Base-by-base conservation (phyloP, 2,888 invertebrate genomes). In the Leistus spinibarbis region DNA sequence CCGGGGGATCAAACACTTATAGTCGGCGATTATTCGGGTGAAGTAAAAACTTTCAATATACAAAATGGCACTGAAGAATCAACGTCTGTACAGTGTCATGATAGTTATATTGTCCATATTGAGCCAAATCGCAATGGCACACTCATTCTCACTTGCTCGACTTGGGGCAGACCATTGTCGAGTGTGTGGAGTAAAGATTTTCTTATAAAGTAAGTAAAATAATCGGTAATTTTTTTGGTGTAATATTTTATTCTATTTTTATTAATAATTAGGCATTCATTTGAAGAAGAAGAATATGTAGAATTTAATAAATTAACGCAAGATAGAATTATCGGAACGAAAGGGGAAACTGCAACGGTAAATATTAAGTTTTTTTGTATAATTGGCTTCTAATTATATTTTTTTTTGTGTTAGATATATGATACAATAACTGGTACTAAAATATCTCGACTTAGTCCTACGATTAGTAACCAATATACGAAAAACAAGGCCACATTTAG, bases 401-500 rank as follows among this genome's bases (percentile, higher is more conserved):
- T 64, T 24, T 77, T 79, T 77, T 77, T 78, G 70, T 82, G 83
- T n/a, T 81, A 92, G 88, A 91, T 99, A 69, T 98, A 95, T 85
- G 99, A 99, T 86, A 91, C 96, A 16, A 88, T 90, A 77, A 96
- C 96, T 0, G 95, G 95, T 1, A 87, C 90, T 72, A 88, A 91
- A 78, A 84, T 98, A 57, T 87, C 91, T 78, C 91, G 92, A 0
- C 88, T 98, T 63, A 90, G 91, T 27, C 95, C 96, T 0, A 89
- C 92, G 70, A 91, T 95, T 81, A 94, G 95, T 76, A 99, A 99
- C 86, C 93, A 95, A 83, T 99, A 99, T 86, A 93, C 92, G 1
- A 94, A 94, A 86, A 99, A 99, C 86, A 89, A 94, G 68, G 98
- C 99, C 1, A 97, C 97, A 1, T 98, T 97, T 85, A 96, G 95